A percentile compares a stretch with the other conserved stretches of the same genome.
Evolutionary conservation across 2,113 vertebrate species (phyloP).

Genomic region (Ptychochromis oligacanthus): DNA sequence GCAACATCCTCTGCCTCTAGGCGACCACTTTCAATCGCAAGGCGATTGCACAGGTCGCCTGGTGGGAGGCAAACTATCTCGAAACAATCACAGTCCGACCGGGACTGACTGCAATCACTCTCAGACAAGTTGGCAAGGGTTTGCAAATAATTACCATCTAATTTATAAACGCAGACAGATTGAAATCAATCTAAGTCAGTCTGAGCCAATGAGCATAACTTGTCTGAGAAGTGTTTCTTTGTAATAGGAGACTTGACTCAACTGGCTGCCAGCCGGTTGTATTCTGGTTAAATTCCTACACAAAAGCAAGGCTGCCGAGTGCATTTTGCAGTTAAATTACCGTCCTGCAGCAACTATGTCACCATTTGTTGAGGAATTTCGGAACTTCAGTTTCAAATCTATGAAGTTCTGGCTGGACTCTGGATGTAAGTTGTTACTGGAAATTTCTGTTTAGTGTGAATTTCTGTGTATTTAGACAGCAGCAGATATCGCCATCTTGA

Average conservation of each 20-base stretch:
- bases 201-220: background rate
- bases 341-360: background rate
- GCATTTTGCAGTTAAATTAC: background rate
- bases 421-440: too few relatives aligned
- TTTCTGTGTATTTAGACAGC: background rate
- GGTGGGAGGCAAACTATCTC: background rate
- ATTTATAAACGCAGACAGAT: background rate
- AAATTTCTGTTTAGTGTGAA: background rate
- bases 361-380: background rate
- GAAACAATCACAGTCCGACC: background rate
- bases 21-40: background rate
- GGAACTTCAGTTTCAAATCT: background rate
- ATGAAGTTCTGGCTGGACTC: too few relatives aligned
- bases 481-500: background rate
- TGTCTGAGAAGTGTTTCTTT: background rate
- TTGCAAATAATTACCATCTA: background rate
- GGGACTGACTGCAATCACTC: background rate
- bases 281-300: background rate
- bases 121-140: fast-evolving
- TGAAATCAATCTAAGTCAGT: background rate
- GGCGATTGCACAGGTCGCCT: fast-evolving
- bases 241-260: background rate
- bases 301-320: background rate
- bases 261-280: background rate
- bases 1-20: background rate